Conservation (phyloP, 1,140 invertebrate genomes). For the Limonius californicus region DNA sequence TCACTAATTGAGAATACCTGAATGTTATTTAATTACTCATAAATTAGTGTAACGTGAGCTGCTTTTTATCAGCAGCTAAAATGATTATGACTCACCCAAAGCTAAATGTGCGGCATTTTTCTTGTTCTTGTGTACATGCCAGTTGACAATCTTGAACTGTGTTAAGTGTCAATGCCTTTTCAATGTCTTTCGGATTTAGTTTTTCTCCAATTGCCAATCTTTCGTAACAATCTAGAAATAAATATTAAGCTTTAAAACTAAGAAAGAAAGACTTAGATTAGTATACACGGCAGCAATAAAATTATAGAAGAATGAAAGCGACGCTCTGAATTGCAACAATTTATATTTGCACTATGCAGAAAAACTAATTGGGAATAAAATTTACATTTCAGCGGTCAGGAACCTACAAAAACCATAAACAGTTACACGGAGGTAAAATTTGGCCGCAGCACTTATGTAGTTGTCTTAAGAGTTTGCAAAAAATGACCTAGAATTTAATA, state of each 20-base stretch:
- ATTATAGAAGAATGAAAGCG: too few species aligned
- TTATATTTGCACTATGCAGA: too few species aligned
- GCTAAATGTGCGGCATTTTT: slow-evolving; percentile 42
- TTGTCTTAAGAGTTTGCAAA: not conserved
- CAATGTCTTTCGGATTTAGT: slow-evolving; percentile 36
- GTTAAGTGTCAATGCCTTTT: slow-evolving; percentile 34
- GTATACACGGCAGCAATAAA: too few species aligned
- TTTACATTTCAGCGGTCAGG: not conserved
- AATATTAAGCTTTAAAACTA: too few species aligned
- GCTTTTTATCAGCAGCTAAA: too few species aligned
- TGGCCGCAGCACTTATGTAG: not conserved
- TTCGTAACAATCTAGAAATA: slow-evolving; percentile 45
- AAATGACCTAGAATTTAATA: not conserved
- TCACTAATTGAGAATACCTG: too few species aligned
- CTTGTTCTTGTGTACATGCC: slow-evolving; percentile 40
- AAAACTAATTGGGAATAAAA: not conserved
- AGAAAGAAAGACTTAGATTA: too few species aligned
- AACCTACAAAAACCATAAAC: not conserved
- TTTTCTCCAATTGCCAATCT: slow-evolving; percentile 43
- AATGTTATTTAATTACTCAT: too few species aligned
- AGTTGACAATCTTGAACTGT: slow-evolving; percentile 42
- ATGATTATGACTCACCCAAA: slow-evolving; percentile 44
- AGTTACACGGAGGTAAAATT: not conserved
- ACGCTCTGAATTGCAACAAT: too few species aligned
- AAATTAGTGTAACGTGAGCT: too few species aligned